These are phyloP conservation scores for Hyperopisus bebe DNA, from an alignment of 2,113 vertebrate genomes.

Conservation along the genomic window DNA sequence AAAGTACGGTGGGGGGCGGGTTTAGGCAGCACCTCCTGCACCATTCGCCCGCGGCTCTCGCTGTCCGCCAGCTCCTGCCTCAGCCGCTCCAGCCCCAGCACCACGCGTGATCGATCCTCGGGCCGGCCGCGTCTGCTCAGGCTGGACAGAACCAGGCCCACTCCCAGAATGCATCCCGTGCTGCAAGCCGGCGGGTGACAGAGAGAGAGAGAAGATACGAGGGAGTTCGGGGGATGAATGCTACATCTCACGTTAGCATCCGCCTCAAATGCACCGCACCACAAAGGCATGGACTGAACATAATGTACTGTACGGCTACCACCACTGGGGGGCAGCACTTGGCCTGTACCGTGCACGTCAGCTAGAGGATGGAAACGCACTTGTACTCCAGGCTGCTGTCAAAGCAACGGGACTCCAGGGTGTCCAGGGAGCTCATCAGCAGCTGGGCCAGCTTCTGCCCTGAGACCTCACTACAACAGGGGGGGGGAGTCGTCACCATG, in stretches of 20 bases:
- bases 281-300: not conserved
- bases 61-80: constrained; percentile 64
- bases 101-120: constrained; percentile 57
- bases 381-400: constrained; percentile 78
- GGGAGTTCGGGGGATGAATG: not conserved
- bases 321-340: not conserved
- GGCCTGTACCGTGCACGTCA: not conserved
- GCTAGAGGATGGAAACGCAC: constrained; percentile 57
- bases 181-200: constrained; percentile 42
- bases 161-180: constrained; percentile 77
- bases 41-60: constrained; percentile 64
- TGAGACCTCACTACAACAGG: constrained; percentile 64
- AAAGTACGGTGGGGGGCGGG: not conserved
- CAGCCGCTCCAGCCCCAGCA: constrained; percentile 59
- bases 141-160: constrained; percentile 73
- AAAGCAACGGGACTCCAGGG: constrained; percentile 78
- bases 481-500: not conserved
- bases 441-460: constrained; percentile 70
- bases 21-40: constrained; percentile 74
- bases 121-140: constrained; percentile 69
- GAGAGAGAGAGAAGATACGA: not conserved
- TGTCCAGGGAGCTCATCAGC: constrained; percentile 65
- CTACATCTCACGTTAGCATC: not conserved
- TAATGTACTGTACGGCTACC: not conserved
- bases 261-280: not conserved